Conservation (phyloP, 2,113 vertebrate genomes). For the Ptychochromis oligacanthus region DNA sequence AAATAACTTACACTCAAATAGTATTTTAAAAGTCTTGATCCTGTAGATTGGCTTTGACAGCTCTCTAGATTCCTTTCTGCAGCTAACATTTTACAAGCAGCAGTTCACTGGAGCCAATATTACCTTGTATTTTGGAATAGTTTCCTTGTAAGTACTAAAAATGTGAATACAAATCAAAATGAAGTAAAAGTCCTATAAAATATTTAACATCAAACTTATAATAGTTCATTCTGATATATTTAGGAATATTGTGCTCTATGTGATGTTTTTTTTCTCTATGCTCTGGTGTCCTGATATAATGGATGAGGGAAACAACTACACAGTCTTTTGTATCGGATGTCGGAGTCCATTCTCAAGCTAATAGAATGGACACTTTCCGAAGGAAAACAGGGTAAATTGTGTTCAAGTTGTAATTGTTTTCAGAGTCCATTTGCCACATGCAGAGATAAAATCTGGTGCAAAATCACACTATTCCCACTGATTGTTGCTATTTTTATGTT, state of each 20-base stretch:
- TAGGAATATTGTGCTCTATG: neutral
- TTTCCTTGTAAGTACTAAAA: neutral
- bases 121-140: neutral
- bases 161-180: neutral
- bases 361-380: neutral
- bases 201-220: neutral
- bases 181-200: neutral
- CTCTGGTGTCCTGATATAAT: neutral
- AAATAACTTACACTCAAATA: neutral
- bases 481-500: neutral
- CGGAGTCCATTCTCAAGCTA: neutral
- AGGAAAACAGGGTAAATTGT: neutral
- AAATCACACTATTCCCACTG: neutral
- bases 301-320: neutral
- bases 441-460: neutral
- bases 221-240: neutral
- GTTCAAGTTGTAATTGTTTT: neutral
- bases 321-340: neutral
- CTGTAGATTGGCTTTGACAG: neutral
- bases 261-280: accelerated
- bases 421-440: neutral
- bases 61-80: neutral
- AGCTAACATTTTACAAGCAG: neutral
- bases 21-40: constrained; percentile 6
- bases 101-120: neutral